Evolutionary conservation across 1,140 invertebrate genomes (phyloP).

Genomic region (Diachasmimorpha longicaudata): DNA sequence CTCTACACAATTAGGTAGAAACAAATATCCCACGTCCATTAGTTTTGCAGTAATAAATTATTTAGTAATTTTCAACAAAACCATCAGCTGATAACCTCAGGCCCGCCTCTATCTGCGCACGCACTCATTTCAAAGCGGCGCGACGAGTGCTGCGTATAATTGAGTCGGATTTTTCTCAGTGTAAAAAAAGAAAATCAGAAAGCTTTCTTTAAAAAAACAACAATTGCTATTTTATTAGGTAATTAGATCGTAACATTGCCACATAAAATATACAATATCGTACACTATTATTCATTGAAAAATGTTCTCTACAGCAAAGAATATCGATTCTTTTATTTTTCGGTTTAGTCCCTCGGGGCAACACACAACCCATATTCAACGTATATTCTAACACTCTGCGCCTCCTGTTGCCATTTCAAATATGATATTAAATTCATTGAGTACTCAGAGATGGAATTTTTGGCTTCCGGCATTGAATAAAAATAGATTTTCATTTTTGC

Average conservation of each 20-base stretch:
- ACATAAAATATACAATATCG: constrained; percentile 52
- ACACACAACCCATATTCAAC: not conserved
- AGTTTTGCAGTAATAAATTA: too few relatives aligned
- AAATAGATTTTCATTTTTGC: not conserved
- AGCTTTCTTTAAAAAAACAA: not conserved
- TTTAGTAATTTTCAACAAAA: too few relatives aligned
- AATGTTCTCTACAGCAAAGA: not conserved
- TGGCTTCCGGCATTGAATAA: not conserved
- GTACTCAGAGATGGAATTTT: not conserved
- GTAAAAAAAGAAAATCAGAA: too few relatives aligned
- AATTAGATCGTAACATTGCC: constrained; percentile 58
- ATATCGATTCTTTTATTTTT: constrained; percentile 27
- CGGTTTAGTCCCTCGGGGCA: constrained; percentile 24
- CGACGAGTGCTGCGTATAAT: too few relatives aligned
- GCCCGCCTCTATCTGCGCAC: too few relatives aligned
- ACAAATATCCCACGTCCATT: too few relatives aligned
- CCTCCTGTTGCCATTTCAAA: not conserved
- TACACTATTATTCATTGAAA: constrained; percentile 35
- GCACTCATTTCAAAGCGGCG: too few relatives aligned
- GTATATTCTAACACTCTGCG: not conserved
- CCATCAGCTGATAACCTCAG: too few relatives aligned
- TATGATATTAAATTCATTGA: not conserved
- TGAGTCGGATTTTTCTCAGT: too few relatives aligned
- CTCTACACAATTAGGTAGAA: too few relatives aligned
- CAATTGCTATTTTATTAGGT: constrained; percentile 47